phyloP scores from a whole-genome alignment of 2,888 invertebrate species.

The Melangyna quadrimaculata region DNA sequence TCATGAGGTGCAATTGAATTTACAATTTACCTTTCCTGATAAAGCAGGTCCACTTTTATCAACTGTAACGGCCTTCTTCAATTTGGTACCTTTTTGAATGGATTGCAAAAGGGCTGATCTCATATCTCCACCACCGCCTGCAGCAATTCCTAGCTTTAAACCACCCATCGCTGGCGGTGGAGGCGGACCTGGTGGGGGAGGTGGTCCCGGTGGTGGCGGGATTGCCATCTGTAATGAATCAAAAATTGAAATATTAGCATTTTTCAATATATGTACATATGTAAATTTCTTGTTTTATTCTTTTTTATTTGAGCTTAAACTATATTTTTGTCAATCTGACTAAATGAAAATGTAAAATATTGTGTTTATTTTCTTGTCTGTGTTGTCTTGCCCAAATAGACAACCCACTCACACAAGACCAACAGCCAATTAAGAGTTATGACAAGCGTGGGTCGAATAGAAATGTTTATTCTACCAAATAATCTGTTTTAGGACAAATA shows the following conservation, averaged over 20 bases:
- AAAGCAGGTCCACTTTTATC: slow-evolving; percentile 93
- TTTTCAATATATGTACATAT: neutral
- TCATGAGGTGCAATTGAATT: neutral
- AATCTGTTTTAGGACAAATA: slow-evolving; percentile 23
- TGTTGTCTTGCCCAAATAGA: slow-evolving; percentile 27
- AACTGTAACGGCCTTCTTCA: slow-evolving; percentile 93
- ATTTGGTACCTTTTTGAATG: slow-evolving; percentile 90
- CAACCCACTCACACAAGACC: slow-evolving; percentile 41
- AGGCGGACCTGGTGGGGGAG: slow-evolving; percentile 86
- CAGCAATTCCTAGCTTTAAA: slow-evolving; percentile 76
- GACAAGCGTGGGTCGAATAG: slow-evolving; percentile 20
- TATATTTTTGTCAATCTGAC: neutral
- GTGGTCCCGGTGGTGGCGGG: slow-evolving; percentile 84
- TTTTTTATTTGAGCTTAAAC: neutral
- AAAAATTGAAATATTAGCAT: slow-evolving; percentile 1
- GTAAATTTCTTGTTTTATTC: neutral
- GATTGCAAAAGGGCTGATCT: slow-evolving; percentile 89
- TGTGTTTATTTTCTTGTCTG: neutral
- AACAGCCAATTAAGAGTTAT: slow-evolving; percentile 10
- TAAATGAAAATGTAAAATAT: neutral
- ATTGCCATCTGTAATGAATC: slow-evolving; percentile 78
- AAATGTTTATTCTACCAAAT: slow-evolving; percentile 3
- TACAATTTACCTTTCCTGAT: slow-evolving; percentile 83
- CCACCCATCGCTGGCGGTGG: slow-evolving; percentile 83
- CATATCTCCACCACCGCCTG: slow-evolving; percentile 82